Conservation (phyloP, 2,888 invertebrate species). For the Leucoptera coffeella region DNA sequence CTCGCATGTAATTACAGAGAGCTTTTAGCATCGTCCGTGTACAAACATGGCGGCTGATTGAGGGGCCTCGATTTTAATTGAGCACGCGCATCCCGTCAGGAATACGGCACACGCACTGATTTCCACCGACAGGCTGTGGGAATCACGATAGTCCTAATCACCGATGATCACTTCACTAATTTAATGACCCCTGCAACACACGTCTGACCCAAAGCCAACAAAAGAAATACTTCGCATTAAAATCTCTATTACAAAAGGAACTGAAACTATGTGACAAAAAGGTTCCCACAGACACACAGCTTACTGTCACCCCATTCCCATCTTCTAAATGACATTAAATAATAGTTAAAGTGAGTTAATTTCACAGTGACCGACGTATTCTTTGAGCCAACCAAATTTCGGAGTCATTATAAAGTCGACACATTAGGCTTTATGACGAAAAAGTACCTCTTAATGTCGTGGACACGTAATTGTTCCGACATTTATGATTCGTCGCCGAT, state of each 20-base stretch:
- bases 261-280: too few species aligned
- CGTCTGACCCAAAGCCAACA: too few species aligned
- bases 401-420: conserved; percentile 25
- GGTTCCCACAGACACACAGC: too few species aligned
- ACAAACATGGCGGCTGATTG: conserved; percentile 54
- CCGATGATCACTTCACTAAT: conserved; percentile 12
- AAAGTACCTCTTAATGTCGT: conserved; percentile 15
- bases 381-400: conserved; percentile 14
- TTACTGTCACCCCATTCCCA: conserved; percentile 30
- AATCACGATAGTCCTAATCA: conserved; percentile 40
- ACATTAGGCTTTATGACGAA: conserved; percentile 20
- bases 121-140: conserved; percentile 19
- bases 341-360: conserved; percentile 37
- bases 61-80: conserved; percentile 50
- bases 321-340: conserved; percentile 31
- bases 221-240: too few species aligned
- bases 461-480: conserved; percentile 21
- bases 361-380: conserved; percentile 12
- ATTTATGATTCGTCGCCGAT: conserved; percentile 20
- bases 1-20: conserved; percentile 47
- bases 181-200: neutral
- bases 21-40: conserved; percentile 52
- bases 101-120: conserved; percentile 28
- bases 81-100: conserved; percentile 45
- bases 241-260: too few species aligned